phyloP scores from a whole-genome alignment of 2,888 invertebrate genomes.

The Augiades crinisus region DNA sequence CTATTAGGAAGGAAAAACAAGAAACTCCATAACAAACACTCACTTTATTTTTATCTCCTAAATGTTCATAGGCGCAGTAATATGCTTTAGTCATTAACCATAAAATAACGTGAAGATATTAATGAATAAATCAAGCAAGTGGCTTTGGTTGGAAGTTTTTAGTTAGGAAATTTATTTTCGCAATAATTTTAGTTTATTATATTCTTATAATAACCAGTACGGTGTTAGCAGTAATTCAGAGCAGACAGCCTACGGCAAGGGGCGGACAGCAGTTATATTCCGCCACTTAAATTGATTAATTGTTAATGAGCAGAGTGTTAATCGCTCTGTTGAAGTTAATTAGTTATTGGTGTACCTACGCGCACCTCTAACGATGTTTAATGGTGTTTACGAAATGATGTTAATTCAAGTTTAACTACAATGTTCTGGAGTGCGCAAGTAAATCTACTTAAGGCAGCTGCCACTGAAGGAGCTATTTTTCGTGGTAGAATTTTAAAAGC shows the following conservation, averaged over 20 bases:
- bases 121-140: slow-evolving; percentile 11
- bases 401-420: not conserved
- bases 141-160: not conserved
- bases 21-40: too few species aligned
- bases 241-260: slow-evolving; percentile 44
- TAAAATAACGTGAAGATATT: too few species aligned
- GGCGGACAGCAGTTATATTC: slow-evolving; percentile 33
- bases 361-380: slow-evolving; percentile 39
- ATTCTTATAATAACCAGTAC: slow-evolving; percentile 2
- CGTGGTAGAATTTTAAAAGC: too few species aligned
- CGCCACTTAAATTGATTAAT: slow-evolving; percentile 58
- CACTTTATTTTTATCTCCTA: too few species aligned
- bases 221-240: slow-evolving; percentile 34
- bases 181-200: slow-evolving; percentile 14
- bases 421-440: too few species aligned
- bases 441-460: too few species aligned
- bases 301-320: slow-evolving; percentile 63
- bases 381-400: slow-evolving; percentile 33
- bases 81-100: too few species aligned
- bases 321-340: slow-evolving; percentile 44
- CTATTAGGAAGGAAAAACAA: too few species aligned
- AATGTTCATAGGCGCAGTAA: too few species aligned
- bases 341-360: slow-evolving; percentile 36
- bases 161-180: slow-evolving; percentile 14
- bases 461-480: too few species aligned